Evolutionary conservation across 2,888 invertebrate genomes (phyloP), one percentile per base, ranked within the genome.

Genomic region (Thereva nobilitata): DNA sequence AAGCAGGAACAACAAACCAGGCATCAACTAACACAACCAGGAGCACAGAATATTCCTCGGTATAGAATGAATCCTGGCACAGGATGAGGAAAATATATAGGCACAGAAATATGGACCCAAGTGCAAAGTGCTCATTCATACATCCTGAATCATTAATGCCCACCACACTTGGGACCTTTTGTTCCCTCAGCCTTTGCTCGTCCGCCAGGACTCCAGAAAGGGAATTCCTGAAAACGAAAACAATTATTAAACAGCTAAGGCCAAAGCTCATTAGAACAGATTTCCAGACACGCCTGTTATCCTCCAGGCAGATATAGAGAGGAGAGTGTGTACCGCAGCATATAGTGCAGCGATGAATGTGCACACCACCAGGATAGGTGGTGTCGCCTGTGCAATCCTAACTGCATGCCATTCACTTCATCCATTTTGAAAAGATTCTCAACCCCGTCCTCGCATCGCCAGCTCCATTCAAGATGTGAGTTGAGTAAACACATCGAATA

Each of bases 131-230:
- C 64, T 53, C 37, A 50, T 41, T 49, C 42, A 52, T 41, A 23
- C 53, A 53, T 53, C 54, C 55, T 66, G 66, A 66, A 66, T 66
- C 56, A 66, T 57, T 66, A 66, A 66, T 66, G 66, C 49, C 54
- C 47, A 49, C 50, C 56, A 57, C 50, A 66, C 56, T 56, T 57
- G 40, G 35, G 38, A 10, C 56, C 50, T 57, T 66, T 66, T 47
- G 47, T 66, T 66, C 35, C 38, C n/a, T 9, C 37, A 37, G 12
- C 47, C 41, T 56, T 40, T 10, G 49, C 56, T 42, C 8, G 49
- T 57, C 57, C 44, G 49, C 52, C 23, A 66, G 52, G 56, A 49
- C 42, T 66, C n/a, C 23, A 37, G 50, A 66, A 66, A 66, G 66
- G 66, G 57, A 66, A 50, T 49, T 49, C 34, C 42, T 45, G 12